Percentiles rank a stretch among this genome's conserved stretches.
Evolutionary conservation across 2,113 vertebrate genomes (phyloP).

Genomic region (Synodontis membranacea): DNA sequence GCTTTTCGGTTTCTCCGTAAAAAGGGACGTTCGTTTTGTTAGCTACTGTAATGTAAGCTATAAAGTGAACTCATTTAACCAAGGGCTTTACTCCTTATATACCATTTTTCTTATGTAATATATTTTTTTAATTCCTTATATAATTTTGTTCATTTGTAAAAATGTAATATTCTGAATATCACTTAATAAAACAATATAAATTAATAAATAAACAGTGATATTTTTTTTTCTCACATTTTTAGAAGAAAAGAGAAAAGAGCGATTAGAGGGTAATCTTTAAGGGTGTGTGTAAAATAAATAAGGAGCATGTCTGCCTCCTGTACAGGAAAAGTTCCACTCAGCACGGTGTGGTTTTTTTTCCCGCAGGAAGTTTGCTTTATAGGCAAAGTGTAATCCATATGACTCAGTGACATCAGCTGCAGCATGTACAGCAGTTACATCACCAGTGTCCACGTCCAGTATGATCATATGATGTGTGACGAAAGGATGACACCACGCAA

Average conservation of each 20-base stretch:
- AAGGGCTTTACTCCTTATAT: no score
- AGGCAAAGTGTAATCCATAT: not conserved
- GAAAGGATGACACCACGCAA: not conserved
- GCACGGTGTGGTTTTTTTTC: not conserved
- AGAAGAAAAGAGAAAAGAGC: not conserved
- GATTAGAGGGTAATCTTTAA: not conserved
- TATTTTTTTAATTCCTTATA: not conserved
- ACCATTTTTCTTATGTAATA: no score
- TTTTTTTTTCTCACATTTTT: no score
- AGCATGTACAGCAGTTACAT: not conserved
- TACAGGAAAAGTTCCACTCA: not conserved
- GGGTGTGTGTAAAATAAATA: not conserved
- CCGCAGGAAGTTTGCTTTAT: slow-evolving; percentile 2
- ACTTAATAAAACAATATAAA: no score
- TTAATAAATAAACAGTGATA: no score
- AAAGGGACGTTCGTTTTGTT: not conserved
- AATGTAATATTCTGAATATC: not conserved
- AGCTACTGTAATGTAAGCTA: not conserved
- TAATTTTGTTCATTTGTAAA: not conserved
- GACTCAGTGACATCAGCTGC: not conserved
- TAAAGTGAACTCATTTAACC: not conserved
- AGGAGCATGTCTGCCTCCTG: not conserved
- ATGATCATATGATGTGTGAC: slow-evolving; percentile 1
- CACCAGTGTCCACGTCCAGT: not conserved
- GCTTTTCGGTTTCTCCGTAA: not conserved